Conservation (phyloP, 1,140 invertebrate genomes). For the Ceratina australensis region DNA sequence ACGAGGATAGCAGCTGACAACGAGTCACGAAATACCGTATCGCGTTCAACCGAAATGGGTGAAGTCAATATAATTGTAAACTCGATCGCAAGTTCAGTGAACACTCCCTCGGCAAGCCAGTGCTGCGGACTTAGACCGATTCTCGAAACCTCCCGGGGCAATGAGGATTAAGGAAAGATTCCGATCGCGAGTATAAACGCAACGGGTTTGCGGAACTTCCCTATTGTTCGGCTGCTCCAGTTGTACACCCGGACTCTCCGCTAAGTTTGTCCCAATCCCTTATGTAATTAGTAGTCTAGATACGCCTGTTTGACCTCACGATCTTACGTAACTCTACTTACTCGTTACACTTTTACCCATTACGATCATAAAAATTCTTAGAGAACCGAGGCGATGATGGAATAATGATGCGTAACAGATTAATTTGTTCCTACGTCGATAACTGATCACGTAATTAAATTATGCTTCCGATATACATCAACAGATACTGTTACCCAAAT, state of each 20-base stretch:
- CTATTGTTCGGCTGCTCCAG: slow-evolving; percentile 50
- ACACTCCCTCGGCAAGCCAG: slow-evolving; percentile 18
- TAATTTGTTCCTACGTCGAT: too few relatives aligned
- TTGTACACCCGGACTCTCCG: slow-evolving; percentile 42
- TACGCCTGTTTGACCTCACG: slow-evolving; percentile 47
- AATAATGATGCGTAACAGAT: too few relatives aligned
- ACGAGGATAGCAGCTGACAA: neutral
- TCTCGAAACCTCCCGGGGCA: slow-evolving; percentile 55
- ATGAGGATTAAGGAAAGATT: slow-evolving; percentile 61
- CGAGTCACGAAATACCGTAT: neutral
- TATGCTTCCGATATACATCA: too few relatives aligned
- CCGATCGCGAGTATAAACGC: slow-evolving; percentile 62
- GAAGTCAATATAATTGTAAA: slow-evolving; percentile 54
- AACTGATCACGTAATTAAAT: neutral
- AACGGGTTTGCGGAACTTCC: slow-evolving; percentile 38
- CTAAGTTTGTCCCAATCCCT: slow-evolving; percentile 57
- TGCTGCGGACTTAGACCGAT: slow-evolving; percentile 57
- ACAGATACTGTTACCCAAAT: too few relatives aligned
- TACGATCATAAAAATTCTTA: too few relatives aligned
- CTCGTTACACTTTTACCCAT: neutral
- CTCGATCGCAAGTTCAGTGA: slow-evolving; percentile 47
- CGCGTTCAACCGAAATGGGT: too few relatives aligned
- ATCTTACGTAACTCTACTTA: slow-evolving; percentile 5
- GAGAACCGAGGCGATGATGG: too few relatives aligned
- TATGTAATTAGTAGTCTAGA: slow-evolving; percentile 55